Evolutionary conservation across 2,113 vertebrate species (phyloP), one percentile per base, ranked within the genome.

Genomic region (Callochromis pleurospilus): DNA sequence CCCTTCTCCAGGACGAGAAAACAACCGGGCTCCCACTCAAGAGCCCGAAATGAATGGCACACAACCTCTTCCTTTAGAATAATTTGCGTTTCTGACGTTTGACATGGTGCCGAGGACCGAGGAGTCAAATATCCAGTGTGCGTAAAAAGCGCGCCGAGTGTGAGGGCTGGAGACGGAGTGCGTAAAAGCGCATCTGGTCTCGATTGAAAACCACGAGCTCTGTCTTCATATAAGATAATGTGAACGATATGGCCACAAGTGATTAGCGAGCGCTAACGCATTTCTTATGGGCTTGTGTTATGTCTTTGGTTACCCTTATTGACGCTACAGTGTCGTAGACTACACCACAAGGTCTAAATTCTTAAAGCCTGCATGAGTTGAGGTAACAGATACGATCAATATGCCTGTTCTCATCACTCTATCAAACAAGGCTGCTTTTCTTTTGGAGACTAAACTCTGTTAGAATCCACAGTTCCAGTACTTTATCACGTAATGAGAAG

Each of bases 111-210:
- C 40, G 90, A 86, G 83, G 47, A 85, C 21, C 14, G 84, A 89
- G 92, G 93, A 94, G 93, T 95, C 94, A 93, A 94, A 94, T 95
- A 94, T 91, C 93, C 83, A 84, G 65, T n/a, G 89, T 88, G 93
- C 90, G 91, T 94, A 93, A 95, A 94, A 92, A 33, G 90, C 91
- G 92, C 88, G 68, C 81, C 5, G 86, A 62, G 70, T 86, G 79
- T 77, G 80, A 81, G 75, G 79, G 81, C 85, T 91, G 89, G 42
- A 85, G 82, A 75, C 68, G 3, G 85, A 51, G 85, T 84, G 90
- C 94, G 84, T 93, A 91, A 94, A 93, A 68, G 85, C 88, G 88
- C 89, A 90, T 88, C 92, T 91, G 91, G 86, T 91, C 84, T 56
- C 79, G 21, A 84, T 88, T n/a, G 68, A 84, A 53, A 93, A 90